Base-by-base conservation (phyloP, 2,113 vertebrate species). In the Eretmodus cyanostictus region DNA sequence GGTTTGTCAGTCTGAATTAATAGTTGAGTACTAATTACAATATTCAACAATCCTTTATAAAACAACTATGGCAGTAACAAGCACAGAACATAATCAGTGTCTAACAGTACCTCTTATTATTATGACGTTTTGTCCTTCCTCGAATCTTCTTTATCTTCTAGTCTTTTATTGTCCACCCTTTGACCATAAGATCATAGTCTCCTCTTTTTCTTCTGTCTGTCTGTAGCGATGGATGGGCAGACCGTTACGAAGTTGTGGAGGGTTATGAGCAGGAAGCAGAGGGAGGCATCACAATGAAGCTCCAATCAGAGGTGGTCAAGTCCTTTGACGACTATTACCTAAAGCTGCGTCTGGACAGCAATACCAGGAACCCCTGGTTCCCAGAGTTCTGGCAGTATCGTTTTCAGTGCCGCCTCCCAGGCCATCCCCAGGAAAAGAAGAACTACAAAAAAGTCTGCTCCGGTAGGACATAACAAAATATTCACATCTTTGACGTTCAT, bases 361-460 rank as follows among this genome's bases (percentile, higher is more conserved):
- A 99, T 93, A 97, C 94, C 0, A 97, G 99, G 90, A 99, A 99
- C 92, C 99, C 99, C 1, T 99, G 99, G 99, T 99, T 99, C 66
- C 89, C 98, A 0, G 99, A 99, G 93, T 99, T 99, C 95, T 99
- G 99, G 99, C 99, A 99, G 94, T 97, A 99, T 89, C 97, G 98
- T 5, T 99, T 99, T 93, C 98, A 99, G 94, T 99, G 99, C 83
- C 98, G 98, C 40, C 96, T 99, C 19, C 96, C 96, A 0, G 98
- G 98, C 17, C 98, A 99, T 78, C 96, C 97, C 0, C 96, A 97
- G 59, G 98, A 99, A 93, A 99, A 99, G 88, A 96, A 90, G 45
- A 98, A 98, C 95, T 99, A 97, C 96, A 98, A 97, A 91, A 98
- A 96, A 94, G 96, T 98, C 89, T 99, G 99, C 92, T 97, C 98